A percentile compares a stretch with the other conserved stretches of the same genome.
Evolutionary conservation across 2,888 invertebrate species (phyloP).

Genomic region (Cheilosia soror): DNA sequence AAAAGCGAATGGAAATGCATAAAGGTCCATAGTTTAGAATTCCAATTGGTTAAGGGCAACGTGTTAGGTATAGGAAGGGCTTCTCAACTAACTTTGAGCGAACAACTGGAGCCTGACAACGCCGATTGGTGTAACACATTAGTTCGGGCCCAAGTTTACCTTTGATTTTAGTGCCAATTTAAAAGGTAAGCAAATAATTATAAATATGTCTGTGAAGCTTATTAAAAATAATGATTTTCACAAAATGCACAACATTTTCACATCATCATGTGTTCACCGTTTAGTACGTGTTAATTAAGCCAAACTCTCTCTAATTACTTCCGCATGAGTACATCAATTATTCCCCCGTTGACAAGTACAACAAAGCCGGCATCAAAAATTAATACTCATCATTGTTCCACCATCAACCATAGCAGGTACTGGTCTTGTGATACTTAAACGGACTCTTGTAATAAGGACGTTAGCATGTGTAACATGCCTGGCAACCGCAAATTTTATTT

Average conservation of each 20-base stretch:
- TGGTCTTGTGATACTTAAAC: conserved; percentile 33
- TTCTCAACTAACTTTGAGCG: too few relatives aligned
- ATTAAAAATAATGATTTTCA: not conserved
- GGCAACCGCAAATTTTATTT: conserved; percentile 39
- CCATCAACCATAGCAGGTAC: conserved; percentile 5
- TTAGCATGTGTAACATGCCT: conserved; percentile 53
- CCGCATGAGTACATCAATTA: conserved; percentile 84
- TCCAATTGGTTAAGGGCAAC: too few relatives aligned
- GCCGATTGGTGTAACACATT: too few relatives aligned
- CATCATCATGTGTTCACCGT: not conserved
- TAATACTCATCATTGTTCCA: conserved; percentile 65
- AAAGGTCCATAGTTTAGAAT: too few relatives aligned
- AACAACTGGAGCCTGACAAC: too few relatives aligned
- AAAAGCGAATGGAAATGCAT: too few relatives aligned
- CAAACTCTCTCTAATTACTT: conserved; percentile 84
- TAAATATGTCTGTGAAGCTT: not conserved
- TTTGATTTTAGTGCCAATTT: too few relatives aligned
- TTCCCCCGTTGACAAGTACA: conserved; percentile 80
- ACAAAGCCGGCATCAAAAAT: conserved; percentile 73
- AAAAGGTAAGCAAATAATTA: too few relatives aligned
- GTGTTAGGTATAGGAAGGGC: too few relatives aligned
- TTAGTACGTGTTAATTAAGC: conserved; percentile 66
- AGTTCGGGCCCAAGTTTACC: too few relatives aligned
- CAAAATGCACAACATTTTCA: not conserved
- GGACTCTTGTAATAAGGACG: conserved; percentile 40